Conservation (phyloP, 2,113 vertebrate genomes). For the Corydoras maculifer region DNA sequence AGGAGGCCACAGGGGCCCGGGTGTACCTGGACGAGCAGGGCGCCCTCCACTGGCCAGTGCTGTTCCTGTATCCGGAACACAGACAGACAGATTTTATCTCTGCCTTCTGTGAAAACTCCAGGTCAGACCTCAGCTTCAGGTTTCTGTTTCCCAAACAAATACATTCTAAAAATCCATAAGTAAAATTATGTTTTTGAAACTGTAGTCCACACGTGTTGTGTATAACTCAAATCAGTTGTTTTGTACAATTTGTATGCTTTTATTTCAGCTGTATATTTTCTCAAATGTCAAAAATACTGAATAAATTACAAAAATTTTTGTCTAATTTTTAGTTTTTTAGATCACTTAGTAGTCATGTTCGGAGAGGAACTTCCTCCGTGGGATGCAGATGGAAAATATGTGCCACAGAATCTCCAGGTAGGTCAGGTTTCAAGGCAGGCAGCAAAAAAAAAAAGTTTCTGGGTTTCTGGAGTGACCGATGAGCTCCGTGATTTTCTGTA, state of each 20-base stretch:
- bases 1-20: slow-evolving; percentile 64
- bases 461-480: too few relatives aligned
- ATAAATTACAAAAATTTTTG: background rate
- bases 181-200: too few relatives aligned
- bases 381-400: slow-evolving; percentile 85
- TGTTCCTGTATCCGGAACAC: slow-evolving; percentile 90
- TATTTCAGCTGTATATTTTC: too few relatives aligned
- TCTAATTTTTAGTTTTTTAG: slow-evolving; percentile 71
- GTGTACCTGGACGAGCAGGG: slow-evolving; percentile 77
- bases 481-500: too few relatives aligned
- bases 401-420: slow-evolving; percentile 76
- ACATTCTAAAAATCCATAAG: background rate
- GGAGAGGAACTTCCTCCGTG: slow-evolving; percentile 81
- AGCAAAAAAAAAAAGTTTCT: background rate
- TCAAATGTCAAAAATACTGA: too few relatives aligned
- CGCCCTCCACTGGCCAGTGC: slow-evolving; percentile 82
- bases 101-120: slow-evolving; percentile 80
- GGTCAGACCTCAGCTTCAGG: slow-evolving; percentile 57
- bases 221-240: too few relatives aligned
- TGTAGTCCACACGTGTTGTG: too few relatives aligned
- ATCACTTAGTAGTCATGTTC: slow-evolving; percentile 89
- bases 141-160: background rate
- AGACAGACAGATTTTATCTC: slow-evolving; percentile 87
- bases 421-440: slow-evolving; percentile 34
- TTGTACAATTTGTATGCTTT: too few relatives aligned